Evolutionary conservation across 2,888 invertebrate genomes (phyloP).

Genomic region (Isoperla grammatica): DNA sequence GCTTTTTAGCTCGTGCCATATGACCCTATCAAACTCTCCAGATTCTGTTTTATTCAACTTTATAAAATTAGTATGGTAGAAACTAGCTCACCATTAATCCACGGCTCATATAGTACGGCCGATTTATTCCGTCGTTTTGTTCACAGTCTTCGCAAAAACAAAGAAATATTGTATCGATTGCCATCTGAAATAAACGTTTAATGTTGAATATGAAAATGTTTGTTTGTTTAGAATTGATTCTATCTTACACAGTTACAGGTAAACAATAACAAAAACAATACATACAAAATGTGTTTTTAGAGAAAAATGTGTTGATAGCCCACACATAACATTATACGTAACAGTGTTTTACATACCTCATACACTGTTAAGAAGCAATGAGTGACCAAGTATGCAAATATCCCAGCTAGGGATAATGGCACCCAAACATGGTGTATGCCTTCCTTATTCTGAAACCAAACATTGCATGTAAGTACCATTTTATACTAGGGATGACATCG

Average conservation of each 20-base stretch:
- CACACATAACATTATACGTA: too few species aligned
- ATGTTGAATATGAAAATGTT: neutral
- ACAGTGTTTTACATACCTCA: slow-evolving; percentile 51
- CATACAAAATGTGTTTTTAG: too few species aligned
- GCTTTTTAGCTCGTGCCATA: too few species aligned
- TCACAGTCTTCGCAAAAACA: slow-evolving; percentile 66
- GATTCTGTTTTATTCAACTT: slow-evolving; percentile 4
- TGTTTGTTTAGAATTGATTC: neutral
- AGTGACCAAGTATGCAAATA: slow-evolving; percentile 63
- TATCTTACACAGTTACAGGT: neutral
- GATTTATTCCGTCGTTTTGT: slow-evolving; percentile 55
- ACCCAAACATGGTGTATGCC: slow-evolving; percentile 56
- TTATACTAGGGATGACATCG: too few species aligned
- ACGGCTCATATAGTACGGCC: slow-evolving; percentile 60
- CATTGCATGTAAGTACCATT: neutral
- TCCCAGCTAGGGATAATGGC: slow-evolving; percentile 54
- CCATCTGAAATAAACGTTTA: slow-evolving; percentile 49
- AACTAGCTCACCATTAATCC: slow-evolving; percentile 54
- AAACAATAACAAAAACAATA: too few species aligned
- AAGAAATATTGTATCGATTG: slow-evolving; percentile 61
- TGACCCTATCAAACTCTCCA: neutral
- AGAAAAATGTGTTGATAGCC: too few species aligned
- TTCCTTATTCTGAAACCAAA: slow-evolving; percentile 19
- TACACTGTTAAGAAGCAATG: slow-evolving; percentile 68
- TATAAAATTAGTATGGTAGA: neutral